These are phyloP conservation scores for Corydoras sp. DNA, from an alignment of 2,113 vertebrate species.

Conservation along the genomic window DNA sequence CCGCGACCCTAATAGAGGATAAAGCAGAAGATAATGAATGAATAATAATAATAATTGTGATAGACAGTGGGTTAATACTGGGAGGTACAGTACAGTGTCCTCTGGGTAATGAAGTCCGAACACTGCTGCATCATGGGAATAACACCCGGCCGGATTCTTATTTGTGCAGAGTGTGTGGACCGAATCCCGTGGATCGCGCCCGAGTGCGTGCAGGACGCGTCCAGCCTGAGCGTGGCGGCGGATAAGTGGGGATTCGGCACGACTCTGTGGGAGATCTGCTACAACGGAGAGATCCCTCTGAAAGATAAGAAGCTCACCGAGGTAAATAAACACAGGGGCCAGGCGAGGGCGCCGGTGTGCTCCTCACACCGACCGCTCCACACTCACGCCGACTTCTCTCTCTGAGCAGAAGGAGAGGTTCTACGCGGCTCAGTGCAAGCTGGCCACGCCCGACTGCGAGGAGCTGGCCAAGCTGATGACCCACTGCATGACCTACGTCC, in stretches of 20 bases:
- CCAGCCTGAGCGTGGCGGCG: constrained; percentile 79
- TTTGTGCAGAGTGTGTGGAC: constrained; percentile 78
- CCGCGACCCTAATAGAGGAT: no score
- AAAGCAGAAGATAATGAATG: no score
- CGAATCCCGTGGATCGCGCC: constrained; percentile 96
- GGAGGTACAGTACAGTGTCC: no score
- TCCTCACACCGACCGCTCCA: no score
- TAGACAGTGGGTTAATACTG: no score
- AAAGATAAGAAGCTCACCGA: constrained; percentile 94
- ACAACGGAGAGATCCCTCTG: constrained; percentile 89
- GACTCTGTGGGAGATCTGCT: constrained; percentile 98
- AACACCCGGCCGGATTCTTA: neutral
- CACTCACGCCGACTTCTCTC: neutral
- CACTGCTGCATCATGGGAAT: no score
- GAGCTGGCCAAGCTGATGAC: constrained; percentile 94
- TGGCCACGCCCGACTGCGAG: constrained; percentile 82
- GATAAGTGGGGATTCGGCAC: constrained; percentile 98
- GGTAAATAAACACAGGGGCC: constrained; percentile 57
- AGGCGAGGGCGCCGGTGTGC: neutral
- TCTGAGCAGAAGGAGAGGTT: constrained; percentile 87
- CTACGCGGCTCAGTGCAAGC: constrained; percentile 77
- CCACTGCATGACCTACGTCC: constrained; percentile 95
- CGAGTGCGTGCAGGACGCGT: constrained; percentile 80
- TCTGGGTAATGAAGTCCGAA: no score
- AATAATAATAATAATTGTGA: no score